These are phyloP conservation scores for Crenuchus spilurus DNA, from an alignment of 2,797 vertebrate species.

Conservation along the genomic window DNA sequence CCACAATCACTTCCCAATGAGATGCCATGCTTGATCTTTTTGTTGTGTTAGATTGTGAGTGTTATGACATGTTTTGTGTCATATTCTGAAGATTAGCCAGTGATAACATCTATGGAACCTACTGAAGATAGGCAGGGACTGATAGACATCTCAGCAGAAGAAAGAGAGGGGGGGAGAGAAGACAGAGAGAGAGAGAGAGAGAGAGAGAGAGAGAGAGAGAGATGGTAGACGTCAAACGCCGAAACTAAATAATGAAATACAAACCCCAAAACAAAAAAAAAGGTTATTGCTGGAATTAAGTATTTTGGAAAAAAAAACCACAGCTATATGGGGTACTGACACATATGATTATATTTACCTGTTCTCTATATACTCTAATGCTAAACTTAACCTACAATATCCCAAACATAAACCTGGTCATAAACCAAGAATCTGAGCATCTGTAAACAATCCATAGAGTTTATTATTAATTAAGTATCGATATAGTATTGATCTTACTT, in stretches of 20 bases:
- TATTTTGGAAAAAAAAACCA: too few relatives aligned
- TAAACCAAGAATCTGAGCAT: too few relatives aligned
- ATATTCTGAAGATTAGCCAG: conserved; percentile 67
- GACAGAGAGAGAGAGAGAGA: conserved; percentile 62
- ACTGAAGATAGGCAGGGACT: conserved; percentile 65
- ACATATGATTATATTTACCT: background rate
- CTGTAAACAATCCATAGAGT: too few relatives aligned
- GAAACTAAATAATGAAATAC: conserved; percentile 29
- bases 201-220: conserved; percentile 58
- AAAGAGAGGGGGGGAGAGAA: conserved; percentile 60
- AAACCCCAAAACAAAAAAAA: conserved; percentile 34
- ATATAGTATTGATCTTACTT: too few relatives aligned
- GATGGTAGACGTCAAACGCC: conserved; percentile 44
- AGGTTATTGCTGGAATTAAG: background rate
- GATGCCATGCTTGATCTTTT: background rate
- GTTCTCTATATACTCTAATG: too few relatives aligned
- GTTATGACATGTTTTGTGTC: conserved; percentile 46
- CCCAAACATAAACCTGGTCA: too few relatives aligned
- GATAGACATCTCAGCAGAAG: conserved; percentile 68
- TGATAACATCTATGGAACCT: conserved; percentile 65
- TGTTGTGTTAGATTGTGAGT: conserved; percentile 8
- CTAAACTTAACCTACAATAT: too few relatives aligned
- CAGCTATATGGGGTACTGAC: background rate
- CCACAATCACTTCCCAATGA: background rate
- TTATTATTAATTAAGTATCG: too few relatives aligned